A percentile compares a stretch with the other conserved stretches of the same genome.
Evolutionary conservation across 35 echinoderm and acorn worm species (phyloP).

Genomic region (Ptychodera flava): DNA sequence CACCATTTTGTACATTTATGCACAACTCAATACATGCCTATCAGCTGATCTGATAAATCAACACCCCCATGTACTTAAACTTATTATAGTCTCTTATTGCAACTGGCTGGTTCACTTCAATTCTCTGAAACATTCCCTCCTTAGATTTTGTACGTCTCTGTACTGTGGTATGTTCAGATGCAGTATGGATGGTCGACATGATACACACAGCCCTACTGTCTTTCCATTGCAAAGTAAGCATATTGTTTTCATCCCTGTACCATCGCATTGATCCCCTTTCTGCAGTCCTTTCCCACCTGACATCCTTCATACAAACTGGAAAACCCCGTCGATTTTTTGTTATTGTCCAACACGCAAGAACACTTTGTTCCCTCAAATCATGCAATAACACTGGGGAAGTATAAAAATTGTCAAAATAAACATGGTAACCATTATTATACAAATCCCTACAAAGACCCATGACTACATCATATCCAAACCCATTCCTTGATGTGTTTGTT

Average conservation of each 20-base stretch:
- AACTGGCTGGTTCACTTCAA: not conserved
- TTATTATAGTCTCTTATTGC: not conserved
- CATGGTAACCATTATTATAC: not conserved
- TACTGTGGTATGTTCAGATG: not conserved
- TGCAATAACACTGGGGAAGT: not conserved
- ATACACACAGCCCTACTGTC: not conserved
- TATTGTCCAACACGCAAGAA: not conserved
- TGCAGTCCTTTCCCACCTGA: not conserved
- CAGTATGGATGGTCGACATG: not conserved
- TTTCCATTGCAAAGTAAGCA: not conserved
- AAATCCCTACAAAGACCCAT: not conserved
- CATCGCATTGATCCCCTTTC: not conserved
- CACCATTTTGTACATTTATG: not conserved
- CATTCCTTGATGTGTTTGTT: not conserved
- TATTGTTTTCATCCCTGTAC: not conserved
- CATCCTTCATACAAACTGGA: not conserved
- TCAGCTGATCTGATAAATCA: not conserved
- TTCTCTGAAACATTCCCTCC: not conserved
- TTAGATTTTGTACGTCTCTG: not conserved
- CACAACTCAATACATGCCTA: not conserved
- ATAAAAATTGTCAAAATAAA: not conserved
- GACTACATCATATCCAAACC: not conserved
- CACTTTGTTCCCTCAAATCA: not conserved
- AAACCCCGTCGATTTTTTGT: not conserved
- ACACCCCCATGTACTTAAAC: not conserved